Conservation (phyloP, 2,113 vertebrate genomes). For the Amia ocellicauda region DNA sequence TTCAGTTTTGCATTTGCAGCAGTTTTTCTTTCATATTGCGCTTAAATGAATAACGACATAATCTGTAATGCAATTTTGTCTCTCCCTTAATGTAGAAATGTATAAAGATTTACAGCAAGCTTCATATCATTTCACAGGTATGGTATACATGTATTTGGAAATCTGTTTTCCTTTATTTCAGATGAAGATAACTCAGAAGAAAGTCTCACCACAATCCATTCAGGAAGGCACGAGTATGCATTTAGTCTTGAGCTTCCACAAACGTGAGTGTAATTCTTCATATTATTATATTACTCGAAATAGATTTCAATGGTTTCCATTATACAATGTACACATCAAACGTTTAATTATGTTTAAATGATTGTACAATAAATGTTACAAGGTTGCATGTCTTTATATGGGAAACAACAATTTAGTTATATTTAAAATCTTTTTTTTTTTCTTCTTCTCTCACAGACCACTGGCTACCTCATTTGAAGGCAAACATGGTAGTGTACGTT, state of each 20-base stretch:
- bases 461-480: constrained; percentile 99
- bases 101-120: constrained; percentile 61
- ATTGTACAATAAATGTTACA: too few relatives aligned
- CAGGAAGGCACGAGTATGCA: constrained; percentile 98
- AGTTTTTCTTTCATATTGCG: too few relatives aligned
- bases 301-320: too few relatives aligned
- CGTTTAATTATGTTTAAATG: too few relatives aligned
- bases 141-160: constrained; percentile 74
- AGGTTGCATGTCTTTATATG: too few relatives aligned
- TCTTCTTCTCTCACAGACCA: constrained; percentile 79
- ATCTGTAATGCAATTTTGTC: constrained; percentile 56
- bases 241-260: constrained; percentile 99
- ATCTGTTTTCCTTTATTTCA: constrained; percentile 69
- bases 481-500: constrained; percentile 97
- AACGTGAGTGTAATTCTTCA: constrained; percentile 74
- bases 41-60: too few relatives aligned
- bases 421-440: too few relatives aligned
- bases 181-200: constrained; percentile 97
- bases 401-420: too few relatives aligned
- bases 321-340: too few relatives aligned
- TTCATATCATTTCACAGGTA: constrained; percentile 64
- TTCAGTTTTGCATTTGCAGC: too few relatives aligned
- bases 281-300: not conserved
- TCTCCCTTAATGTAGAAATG: constrained; percentile 53
- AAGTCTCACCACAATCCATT: constrained; percentile 91